These are phyloP conservation scores for Anabacerthia variegaticeps DNA, from an alignment of 2,797 vertebrate genomes.

Conservation along the genomic window DNA sequence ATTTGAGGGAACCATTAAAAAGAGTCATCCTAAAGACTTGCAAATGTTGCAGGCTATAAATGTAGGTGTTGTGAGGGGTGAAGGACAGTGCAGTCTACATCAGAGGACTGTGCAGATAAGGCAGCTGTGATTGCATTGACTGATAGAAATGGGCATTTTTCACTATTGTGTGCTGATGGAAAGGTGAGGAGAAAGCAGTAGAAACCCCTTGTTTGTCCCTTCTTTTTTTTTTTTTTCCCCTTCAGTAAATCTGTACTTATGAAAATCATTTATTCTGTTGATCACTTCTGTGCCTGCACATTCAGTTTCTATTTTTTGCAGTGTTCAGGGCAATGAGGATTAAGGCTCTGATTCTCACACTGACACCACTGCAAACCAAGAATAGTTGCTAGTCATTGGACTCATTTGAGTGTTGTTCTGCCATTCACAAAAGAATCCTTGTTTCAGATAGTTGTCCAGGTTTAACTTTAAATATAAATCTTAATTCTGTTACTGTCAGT, in stretches of 20 bases:
- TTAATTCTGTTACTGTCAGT: background rate
- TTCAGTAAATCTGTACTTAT: background rate
- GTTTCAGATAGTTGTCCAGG: background rate
- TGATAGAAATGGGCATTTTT: constrained; percentile 9
- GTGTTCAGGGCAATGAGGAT: background rate
- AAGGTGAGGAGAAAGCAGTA: background rate
- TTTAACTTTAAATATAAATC: background rate
- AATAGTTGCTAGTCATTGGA: background rate
- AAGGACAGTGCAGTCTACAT: background rate
- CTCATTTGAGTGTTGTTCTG: background rate
- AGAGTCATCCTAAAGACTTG: background rate
- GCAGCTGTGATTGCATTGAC: background rate
- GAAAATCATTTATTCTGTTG: background rate
- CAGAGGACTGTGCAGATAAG: background rate
- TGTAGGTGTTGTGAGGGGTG: background rate
- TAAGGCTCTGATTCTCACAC: background rate
- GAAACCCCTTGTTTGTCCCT: background rate
- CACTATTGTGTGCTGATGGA: background rate
- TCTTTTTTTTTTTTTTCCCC: background rate
- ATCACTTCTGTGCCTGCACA: background rate
- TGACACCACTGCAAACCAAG: background rate
- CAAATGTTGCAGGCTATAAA: background rate
- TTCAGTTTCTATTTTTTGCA: background rate
- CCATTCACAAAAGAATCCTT: background rate
- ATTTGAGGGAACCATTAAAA: background rate